phyloP scores from a whole-genome alignment of 2,888 invertebrate species.

The Caenorhabditis becei region DNA sequence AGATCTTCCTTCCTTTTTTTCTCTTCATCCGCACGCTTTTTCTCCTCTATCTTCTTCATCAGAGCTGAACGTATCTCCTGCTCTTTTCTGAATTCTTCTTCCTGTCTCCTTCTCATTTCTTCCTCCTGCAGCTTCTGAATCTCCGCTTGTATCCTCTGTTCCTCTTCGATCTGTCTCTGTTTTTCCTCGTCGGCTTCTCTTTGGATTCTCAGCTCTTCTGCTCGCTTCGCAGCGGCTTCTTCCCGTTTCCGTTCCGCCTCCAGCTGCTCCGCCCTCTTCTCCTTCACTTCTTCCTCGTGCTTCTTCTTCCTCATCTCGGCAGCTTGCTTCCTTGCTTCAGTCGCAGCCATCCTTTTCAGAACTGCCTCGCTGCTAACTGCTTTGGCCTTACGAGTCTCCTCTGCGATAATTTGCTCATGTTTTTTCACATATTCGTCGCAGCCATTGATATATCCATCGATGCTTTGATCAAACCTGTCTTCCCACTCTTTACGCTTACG shows the following conservation, averaged over 20 bases:
- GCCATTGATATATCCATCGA: too few species aligned
- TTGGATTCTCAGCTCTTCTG: not conserved
- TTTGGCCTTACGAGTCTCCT: too few species aligned
- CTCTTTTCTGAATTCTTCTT: not conserved
- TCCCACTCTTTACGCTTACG: too few species aligned
- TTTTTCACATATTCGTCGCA: too few species aligned
- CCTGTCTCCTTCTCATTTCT: not conserved
- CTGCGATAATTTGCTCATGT: too few species aligned
- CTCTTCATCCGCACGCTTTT: not conserved
- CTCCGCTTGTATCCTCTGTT: not conserved
- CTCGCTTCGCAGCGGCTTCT: not conserved
- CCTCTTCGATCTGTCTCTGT: not conserved
- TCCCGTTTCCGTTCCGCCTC: constrained; percentile 8
- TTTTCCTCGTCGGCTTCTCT: not conserved
- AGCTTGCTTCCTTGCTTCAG: not conserved
- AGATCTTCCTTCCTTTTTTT: not conserved
- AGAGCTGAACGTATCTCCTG: too few species aligned
- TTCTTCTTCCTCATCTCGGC: constrained; percentile 12
- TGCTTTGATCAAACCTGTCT: too few species aligned
- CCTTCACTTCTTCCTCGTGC: not conserved
- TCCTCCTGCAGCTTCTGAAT: not conserved
- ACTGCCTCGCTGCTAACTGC: too few species aligned
- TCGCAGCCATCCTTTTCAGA: too few species aligned
- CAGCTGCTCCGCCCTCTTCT: constrained; percentile 1
- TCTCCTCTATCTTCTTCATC: not conserved